Evolutionary conservation across 2,797 vertebrate species (phyloP), one percentile per base, ranked within the genome.

Genomic region (Sebastes nivosus): DNA sequence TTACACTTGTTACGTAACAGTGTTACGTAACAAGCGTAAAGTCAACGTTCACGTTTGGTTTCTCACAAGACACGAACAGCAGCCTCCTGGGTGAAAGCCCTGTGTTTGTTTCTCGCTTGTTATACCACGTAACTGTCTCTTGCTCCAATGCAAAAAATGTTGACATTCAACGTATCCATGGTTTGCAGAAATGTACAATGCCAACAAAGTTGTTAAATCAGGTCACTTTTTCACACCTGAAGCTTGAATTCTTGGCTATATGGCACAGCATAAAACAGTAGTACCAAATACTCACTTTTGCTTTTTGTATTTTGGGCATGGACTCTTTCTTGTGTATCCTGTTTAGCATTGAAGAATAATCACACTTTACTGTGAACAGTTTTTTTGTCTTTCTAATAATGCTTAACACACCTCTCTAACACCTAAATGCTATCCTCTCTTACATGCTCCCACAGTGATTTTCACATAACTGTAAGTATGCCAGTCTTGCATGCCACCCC

Each of bases 101-200:
- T 20, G 50, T 46, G 16, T 52, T 52, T 52, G 50, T 52, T 52
- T 52, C 46, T 42, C 14, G 38, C 46, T 50, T 50, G 7, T 50
- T 50, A 50, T 50, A 20, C 46, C 42, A 46, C 42, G 42, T 46
- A 46, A 46, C 42, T 0, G 42, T 46, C 42, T 46, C 46, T 1
- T n/a, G 18, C 46, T 20, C 46, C 16, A 5, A 27, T 32, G 70
- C 13, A 24, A 30, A 30, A 59, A 34, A 32, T 0, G 3, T 50
- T 0, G 46, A 20, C 38, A 42, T 42, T 42, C 38, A 46, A 46
- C 6, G 0, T 46, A 46, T 7, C 42, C 42, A 0, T 18, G 16
- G 42, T 46, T 46, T 42, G 38, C 14, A 42, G 14, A 42, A 42
- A 42, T 0, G 1, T 20, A 50, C 46, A 50, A 50, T 18, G 16